Evolutionary conservation across 2,113 vertebrate genomes (phyloP).

Genomic region (Eurypyga helias): DNA sequence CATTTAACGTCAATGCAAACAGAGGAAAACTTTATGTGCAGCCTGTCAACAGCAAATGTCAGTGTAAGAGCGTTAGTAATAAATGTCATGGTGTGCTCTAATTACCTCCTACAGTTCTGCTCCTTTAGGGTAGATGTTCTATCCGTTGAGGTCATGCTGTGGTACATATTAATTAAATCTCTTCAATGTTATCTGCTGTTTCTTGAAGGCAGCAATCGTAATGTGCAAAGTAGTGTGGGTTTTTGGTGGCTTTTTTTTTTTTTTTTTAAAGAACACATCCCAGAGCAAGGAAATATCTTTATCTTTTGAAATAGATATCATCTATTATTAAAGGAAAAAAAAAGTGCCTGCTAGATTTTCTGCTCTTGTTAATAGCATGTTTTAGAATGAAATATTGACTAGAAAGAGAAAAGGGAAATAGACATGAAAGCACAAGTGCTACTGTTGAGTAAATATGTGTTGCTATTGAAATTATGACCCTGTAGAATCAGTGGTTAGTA

Average conservation of each 20-base stretch:
- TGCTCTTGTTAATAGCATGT: background rate
- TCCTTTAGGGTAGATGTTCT: constrained; percentile 49
- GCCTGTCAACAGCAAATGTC: constrained; percentile 61
- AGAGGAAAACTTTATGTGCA: constrained; percentile 56
- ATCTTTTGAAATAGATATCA: constrained; percentile 45
- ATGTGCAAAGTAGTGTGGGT: background rate
- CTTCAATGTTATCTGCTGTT: constrained; percentile 47
- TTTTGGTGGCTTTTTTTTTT: too few species aligned
- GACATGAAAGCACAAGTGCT: background rate
- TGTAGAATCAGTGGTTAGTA: background rate
- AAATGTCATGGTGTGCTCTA: constrained; percentile 58
- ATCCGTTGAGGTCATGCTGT: constrained; percentile 40
- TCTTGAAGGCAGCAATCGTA: constrained; percentile 34
- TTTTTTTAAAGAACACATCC: constrained; percentile 19
- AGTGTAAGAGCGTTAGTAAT: constrained; percentile 60
- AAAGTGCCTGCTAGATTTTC: background rate
- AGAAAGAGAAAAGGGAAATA: background rate
- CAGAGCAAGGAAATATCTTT: constrained; percentile 33
- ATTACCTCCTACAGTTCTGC: constrained; percentile 52
- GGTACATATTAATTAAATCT: constrained; percentile 66
- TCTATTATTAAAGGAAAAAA: background rate
- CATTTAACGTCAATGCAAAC: constrained; percentile 11
- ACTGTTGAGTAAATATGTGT: background rate
- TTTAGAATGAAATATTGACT: constrained; percentile 15
- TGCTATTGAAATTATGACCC: background rate